Evolutionary conservation across 2,888 invertebrate genomes (phyloP), one percentile per base, ranked within the genome.

Genomic region (Phyto melanocephala): DNA sequence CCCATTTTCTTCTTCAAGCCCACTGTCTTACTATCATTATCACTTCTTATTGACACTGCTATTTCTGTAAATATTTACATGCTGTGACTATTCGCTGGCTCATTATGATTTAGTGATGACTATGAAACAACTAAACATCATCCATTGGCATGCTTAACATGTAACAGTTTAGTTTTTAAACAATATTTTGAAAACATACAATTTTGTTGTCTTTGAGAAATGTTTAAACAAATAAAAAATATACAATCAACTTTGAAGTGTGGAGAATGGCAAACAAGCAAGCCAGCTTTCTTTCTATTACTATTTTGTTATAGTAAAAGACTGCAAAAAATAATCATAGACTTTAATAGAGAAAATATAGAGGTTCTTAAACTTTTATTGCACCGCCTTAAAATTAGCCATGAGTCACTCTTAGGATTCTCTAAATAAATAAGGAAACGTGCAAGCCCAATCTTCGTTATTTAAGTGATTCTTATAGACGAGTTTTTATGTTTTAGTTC

Each of bases 131-230:
- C n/a, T n/a, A n/a, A n/a, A n/a, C 20, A 15, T 63, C 33, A 22
- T 77, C n/a, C 50, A 74, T 79, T 79, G 71, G 33, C 40, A 82
- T 82, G 75, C 75, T 62, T 67, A 67, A 62, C 82, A 67, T 76
- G 82, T 71, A 70, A 78, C 56, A 68, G 74, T 81, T 63, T 62
- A n/a, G 67, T 80, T 68, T 68, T 60, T 77, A 52, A 13, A 33
- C 33, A 47, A 52, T 63, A 37, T 37, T 54, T 45, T 20, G 11
- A 28, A 3, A 28, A 28, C 6, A 28, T 28, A 5, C 35, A 11
- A 33, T 33, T 11, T 28, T 13, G 6, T 62, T 35, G 28, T 54
- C 47, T 50, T 40, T 62, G 22, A 62, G 35, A 70, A 67, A 72
- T 65, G n/a, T 75, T 72, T 72, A 50, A 79, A 62, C 52, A 72